Evolutionary conservation across 2,113 vertebrate species (phyloP).

Genomic region (Procavia capensis): DNA sequence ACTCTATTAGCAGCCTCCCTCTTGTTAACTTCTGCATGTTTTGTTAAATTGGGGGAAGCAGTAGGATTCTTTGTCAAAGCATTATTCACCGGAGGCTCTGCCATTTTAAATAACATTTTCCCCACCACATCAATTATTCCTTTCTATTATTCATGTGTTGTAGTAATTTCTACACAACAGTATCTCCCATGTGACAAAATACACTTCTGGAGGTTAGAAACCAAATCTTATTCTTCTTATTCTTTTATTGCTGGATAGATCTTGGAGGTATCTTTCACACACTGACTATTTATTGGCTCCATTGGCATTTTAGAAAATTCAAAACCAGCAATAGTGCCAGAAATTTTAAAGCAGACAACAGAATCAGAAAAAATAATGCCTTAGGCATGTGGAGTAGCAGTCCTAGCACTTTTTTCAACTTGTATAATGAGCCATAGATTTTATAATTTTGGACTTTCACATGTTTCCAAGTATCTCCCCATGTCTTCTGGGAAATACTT

Average conservation of each 20-base stretch:
- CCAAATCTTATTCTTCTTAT: slow-evolving; percentile 32
- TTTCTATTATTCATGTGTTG: slow-evolving; percentile 43
- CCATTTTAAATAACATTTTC: background rate
- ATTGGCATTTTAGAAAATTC: slow-evolving; percentile 75
- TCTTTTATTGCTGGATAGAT: slow-evolving; percentile 44
- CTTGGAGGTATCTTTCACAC: slow-evolving; percentile 56
- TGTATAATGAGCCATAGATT: slow-evolving; percentile 59
- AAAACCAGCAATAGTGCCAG: slow-evolving; percentile 62
- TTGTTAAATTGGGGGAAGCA: background rate
- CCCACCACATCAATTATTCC: slow-evolving; percentile 18
- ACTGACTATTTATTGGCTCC: slow-evolving; percentile 44
- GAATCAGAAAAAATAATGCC: slow-evolving; percentile 67
- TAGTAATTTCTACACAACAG: slow-evolving; percentile 39
- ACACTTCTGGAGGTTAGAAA: slow-evolving; percentile 47
- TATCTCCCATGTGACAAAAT: slow-evolving; percentile 55
- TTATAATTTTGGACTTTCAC: slow-evolving; percentile 67
- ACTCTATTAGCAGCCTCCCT: background rate
- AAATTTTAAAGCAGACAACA: slow-evolving; percentile 76
- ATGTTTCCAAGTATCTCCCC: slow-evolving; percentile 56
- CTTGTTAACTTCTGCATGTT: slow-evolving; percentile 34
- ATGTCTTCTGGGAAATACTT: slow-evolving; percentile 60
- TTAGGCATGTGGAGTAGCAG: slow-evolving; percentile 60
- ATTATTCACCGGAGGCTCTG: background rate
- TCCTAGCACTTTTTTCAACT: slow-evolving; percentile 61
- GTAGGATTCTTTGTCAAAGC: background rate